A percentile compares a stretch with the other conserved stretches of the same genome.
These are phyloP conservation scores for Hemibagrus wyckioides DNA, from an alignment of 2,113 vertebrate genomes.

Conservation along the genomic window DNA sequence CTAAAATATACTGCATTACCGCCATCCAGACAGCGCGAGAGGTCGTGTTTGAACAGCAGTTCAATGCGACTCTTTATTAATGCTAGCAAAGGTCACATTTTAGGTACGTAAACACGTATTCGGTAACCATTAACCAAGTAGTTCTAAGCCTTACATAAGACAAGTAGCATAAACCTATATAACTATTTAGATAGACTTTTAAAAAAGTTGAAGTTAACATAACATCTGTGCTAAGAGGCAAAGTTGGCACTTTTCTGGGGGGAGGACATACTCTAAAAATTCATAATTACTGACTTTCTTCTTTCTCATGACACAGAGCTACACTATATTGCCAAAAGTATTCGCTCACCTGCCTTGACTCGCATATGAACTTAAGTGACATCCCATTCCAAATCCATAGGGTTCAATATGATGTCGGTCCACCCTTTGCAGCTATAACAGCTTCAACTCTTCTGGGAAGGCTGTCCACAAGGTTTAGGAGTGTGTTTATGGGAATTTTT, in stretches of 20 bases:
- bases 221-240: not conserved
- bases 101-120: not conserved
- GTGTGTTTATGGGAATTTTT: too few species aligned
- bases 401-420: too few species aligned
- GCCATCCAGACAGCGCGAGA: conserved; percentile 50
- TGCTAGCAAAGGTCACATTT: not conserved
- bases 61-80: not conserved
- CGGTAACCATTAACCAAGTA: not conserved
- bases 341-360: too few species aligned
- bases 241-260: not conserved
- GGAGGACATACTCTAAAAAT: too few species aligned
- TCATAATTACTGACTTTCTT: not conserved
- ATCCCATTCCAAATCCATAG: too few species aligned
- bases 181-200: not conserved
- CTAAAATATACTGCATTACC: conserved; percentile 52
- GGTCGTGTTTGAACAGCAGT: conserved; percentile 57
- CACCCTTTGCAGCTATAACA: too few species aligned
- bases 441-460: too few species aligned
- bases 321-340: too few species aligned
- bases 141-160: not conserved
- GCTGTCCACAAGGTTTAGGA: too few species aligned
- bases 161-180: not conserved
- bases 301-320: not conserved
- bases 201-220: not conserved
- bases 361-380: too few species aligned